A percentile compares a stretch with the other conserved stretches of the same genome.
Evolutionary conservation across 2,113 vertebrate genomes (phyloP).

Genomic region (Pelecanus crispus): DNA sequence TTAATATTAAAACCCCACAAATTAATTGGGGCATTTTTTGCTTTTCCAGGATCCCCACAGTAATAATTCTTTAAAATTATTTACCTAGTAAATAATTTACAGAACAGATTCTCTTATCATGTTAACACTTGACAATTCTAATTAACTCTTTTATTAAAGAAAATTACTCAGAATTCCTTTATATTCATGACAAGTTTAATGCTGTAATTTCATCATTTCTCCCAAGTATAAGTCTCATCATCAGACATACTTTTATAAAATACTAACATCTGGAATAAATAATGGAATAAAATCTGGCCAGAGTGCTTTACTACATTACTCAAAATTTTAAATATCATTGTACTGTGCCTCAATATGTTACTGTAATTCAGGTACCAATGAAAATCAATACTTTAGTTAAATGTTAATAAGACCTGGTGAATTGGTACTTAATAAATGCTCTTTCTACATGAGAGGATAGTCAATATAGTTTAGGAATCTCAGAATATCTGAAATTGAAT

Average conservation of each 20-base stretch:
- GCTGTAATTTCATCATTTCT: background rate
- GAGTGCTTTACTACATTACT: background rate
- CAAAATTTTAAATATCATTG: background rate
- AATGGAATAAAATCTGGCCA: background rate
- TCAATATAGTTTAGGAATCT: background rate
- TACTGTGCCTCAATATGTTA: background rate
- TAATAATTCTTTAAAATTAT: background rate
- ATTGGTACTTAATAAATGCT: background rate
- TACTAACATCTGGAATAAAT: background rate
- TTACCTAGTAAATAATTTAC: background rate
- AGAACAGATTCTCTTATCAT: background rate
- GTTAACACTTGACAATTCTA: background rate
- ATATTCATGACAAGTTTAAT: background rate
- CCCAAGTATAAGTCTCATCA: background rate
- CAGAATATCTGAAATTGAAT: background rate
- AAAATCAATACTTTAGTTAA: background rate
- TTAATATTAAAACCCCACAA: background rate
- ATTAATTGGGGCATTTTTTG: background rate
- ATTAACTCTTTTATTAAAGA: background rate
- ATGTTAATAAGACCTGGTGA: background rate
- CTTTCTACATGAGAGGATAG: background rate
- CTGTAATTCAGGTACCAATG: background rate
- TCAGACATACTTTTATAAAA: background rate
- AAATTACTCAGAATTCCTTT: background rate
- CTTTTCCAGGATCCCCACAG: background rate